These are phyloP conservation scores for Oceanodroma tethys DNA, from an alignment of 2,113 vertebrate species.

Conservation along the genomic window DNA sequence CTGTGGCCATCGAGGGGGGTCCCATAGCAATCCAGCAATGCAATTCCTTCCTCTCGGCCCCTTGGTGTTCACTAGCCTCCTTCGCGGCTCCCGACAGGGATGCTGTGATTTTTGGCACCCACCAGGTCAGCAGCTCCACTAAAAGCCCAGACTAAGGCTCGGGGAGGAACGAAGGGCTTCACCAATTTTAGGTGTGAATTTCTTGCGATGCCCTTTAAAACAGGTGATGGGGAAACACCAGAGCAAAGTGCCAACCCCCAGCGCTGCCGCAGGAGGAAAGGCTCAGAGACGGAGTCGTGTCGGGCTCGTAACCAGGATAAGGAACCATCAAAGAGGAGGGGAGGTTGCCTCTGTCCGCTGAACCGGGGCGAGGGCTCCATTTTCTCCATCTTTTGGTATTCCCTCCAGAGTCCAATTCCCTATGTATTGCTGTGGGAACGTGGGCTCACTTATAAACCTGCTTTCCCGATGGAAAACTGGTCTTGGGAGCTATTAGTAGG, in stretches of 20 bases:
- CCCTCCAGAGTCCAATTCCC: not conserved
- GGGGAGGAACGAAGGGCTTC: not conserved
- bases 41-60: not conserved
- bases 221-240: not conserved
- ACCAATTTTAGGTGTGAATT: not conserved
- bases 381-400: not conserved
- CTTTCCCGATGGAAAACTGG: not conserved
- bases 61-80: not conserved
- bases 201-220: not conserved
- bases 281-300: rapidly evolving
- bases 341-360: not conserved
- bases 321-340: not conserved
- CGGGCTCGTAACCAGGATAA: not conserved
- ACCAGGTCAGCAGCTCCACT: not conserved
- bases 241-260: not conserved
- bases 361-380: not conserved
- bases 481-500: not conserved
- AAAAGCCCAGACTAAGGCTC: not conserved
- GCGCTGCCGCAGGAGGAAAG: rapidly evolving
- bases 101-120: not conserved
- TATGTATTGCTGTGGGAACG: rapidly evolving
- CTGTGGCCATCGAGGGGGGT: rapidly evolving
- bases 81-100: rapidly evolving
- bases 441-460: not conserved
- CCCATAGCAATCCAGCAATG: not conserved